Percentiles rank a stretch among this genome's conserved stretches.
These are phyloP conservation scores for Tortrix viridana DNA, from an alignment of 2,888 invertebrate genomes.

Conservation along the genomic window DNA sequence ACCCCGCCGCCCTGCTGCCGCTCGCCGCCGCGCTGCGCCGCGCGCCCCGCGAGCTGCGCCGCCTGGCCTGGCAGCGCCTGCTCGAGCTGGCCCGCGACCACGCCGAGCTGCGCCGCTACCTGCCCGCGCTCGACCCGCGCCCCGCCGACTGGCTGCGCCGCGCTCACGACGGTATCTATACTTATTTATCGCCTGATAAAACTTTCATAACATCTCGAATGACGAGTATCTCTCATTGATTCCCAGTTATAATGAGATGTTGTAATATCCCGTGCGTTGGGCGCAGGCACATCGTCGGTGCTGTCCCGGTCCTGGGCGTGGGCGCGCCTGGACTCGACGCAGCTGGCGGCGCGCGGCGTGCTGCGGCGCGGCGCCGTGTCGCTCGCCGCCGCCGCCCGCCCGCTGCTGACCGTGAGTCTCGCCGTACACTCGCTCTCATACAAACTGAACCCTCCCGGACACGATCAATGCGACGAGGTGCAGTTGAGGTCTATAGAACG, in stretches of 20 bases:
- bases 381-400: constrained; percentile 44
- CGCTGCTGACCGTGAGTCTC: constrained; percentile 23
- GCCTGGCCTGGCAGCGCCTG: constrained; percentile 62
- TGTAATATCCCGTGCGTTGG: no score
- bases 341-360: constrained; percentile 58
- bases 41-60: constrained; percentile 59
- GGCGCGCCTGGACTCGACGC: constrained; percentile 58
- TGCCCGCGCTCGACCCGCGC: constrained; percentile 37
- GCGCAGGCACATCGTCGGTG: constrained; percentile 52
- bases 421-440: background rate
- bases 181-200: background rate
- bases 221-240: background rate
- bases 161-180: constrained; percentile 47
- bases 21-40: constrained; percentile 44
- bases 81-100: constrained; percentile 45
- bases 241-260: no score
- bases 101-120: constrained; percentile 47
- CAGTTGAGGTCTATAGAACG: no score
- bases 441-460: no score
- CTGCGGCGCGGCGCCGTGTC: constrained; percentile 60
- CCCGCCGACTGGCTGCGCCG: constrained; percentile 52
- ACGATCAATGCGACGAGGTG: no score
- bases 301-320: constrained; percentile 53
- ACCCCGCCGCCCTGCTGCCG: constrained; percentile 39
- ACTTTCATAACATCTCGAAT: background rate